Percentiles rank a stretch among this genome's conserved stretches.
These are phyloP conservation scores for Tachuris rubrigastra DNA, from an alignment of 2,113 vertebrate genomes.

Conservation along the genomic window DNA sequence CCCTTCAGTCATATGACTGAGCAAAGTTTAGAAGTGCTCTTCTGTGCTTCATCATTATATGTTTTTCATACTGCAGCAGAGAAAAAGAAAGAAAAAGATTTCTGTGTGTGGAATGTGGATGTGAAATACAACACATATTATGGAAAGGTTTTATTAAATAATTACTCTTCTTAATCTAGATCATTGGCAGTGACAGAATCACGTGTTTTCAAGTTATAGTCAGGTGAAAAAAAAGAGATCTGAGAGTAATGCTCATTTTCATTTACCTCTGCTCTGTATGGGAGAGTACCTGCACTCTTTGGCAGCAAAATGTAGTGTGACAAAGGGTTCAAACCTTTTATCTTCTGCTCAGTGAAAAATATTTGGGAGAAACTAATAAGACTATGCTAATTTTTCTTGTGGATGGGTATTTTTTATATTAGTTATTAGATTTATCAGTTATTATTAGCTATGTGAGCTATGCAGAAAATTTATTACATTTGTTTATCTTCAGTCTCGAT, in stretches of 20 bases:
- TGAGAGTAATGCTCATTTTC: neutral
- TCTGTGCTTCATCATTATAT: neutral
- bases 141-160: neutral
- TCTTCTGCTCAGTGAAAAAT: neutral
- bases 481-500: neutral
- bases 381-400: neutral
- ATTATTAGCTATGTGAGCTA: neutral
- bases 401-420: neutral
- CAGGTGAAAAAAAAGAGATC: neutral
- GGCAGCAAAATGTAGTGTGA: neutral
- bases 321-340: neutral
- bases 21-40: neutral
- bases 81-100: neutral
- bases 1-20: neutral
- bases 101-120: neutral
- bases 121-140: neutral
- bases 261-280: neutral
- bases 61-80: neutral
- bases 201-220: neutral
- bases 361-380: neutral
- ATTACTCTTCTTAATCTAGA: neutral
- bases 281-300: neutral
- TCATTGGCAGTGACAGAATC: neutral
- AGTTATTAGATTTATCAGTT: neutral
- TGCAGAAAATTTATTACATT: neutral